phyloP scores from a whole-genome alignment of 2,888 invertebrate species.

The Ecdyonurus torrentis region DNA sequence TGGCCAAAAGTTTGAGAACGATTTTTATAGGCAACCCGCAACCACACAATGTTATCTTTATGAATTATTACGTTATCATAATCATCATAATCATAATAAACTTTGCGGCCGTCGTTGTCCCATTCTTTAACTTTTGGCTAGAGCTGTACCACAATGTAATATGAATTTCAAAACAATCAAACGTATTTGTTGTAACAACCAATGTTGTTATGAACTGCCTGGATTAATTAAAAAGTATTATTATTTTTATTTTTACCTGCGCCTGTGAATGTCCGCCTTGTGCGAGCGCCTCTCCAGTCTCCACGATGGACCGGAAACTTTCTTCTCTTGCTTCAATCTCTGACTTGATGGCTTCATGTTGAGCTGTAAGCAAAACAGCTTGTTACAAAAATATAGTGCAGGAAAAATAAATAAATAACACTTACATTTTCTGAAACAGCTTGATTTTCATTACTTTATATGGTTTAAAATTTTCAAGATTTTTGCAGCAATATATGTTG shows the following conservation, averaged over 20 bases:
- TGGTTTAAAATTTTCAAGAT: too few species aligned
- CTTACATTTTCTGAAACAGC: too few species aligned
- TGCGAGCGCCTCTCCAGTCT: slow-evolving; percentile 66
- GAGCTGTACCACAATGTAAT: too few species aligned
- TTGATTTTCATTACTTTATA: too few species aligned
- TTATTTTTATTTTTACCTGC: neutral
- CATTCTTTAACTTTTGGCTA: neutral
- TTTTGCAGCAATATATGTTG: too few species aligned
- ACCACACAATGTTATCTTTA: too few species aligned
- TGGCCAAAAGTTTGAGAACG: too few species aligned
- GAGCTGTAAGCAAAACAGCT: too few species aligned
- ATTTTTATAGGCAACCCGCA: too few species aligned
- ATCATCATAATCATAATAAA: too few species aligned
- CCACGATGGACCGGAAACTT: slow-evolving; percentile 54
- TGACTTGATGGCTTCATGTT: slow-evolving; percentile 63
- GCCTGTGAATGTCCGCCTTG: slow-evolving; percentile 35
- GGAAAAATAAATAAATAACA: neutral
- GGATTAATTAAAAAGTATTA: neutral
- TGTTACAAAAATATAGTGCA: neutral
- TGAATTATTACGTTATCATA: too few species aligned
- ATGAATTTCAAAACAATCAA: neutral
- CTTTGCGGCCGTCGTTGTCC: neutral
- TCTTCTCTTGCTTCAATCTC: slow-evolving; percentile 82
- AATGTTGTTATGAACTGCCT: too few species aligned
- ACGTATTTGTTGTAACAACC: neutral